Base-by-base conservation (phyloP, 2,888 invertebrate genomes). In the Drosophila aldrichi region DNA sequence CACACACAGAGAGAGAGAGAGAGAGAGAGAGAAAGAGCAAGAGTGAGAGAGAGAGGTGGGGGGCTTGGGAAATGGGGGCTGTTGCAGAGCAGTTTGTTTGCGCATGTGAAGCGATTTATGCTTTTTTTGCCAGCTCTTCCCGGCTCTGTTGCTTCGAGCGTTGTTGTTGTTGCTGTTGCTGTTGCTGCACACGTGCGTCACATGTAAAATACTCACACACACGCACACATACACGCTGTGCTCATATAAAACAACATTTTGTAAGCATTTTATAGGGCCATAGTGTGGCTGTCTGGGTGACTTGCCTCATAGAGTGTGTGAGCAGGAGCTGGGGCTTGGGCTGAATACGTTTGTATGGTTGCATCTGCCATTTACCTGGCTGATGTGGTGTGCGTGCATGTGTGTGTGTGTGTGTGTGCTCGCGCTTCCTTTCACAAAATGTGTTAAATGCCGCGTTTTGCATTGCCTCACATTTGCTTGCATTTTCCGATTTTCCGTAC, bases 401-500 rank as follows among this genome's bases (percentile, higher is more conserved):
- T 54, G 54, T n/a, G n/a, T n/a, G n/a, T n/a, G n/a, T n/a, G n/a
- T n/a, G n/a, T n/a, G n/a, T 38, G 38, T 49, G 55, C 36, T 66
- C 62, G 25, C 57, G 56, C 56, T 81, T 61, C 74, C 89, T 79
- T 84, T 77, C 65, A 77, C 84, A 72, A 85, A 81, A 66, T 66
- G 88, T 85, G 85, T 89, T 86, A 85, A 85, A 88, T 89, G 85
- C 88, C 85, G 85, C 89, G 82, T 84, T 89, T 85, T 89, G 88
- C 88, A 73, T 85, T 77, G 75, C 82, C 77, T 77, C 67, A 49
- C 82, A 81, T 73, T 66, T 64, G 67, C 67, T 58, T 61, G 72
- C 60, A 69, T 70, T 71, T 80, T 69, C 67, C 70, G 79, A 64
- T 79, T 59, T 64, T 67, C 60, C 56, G 20, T 60, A 70, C 77